These are phyloP conservation scores for Virgularia gustaviana DNA, from an alignment of 92 coral and sea anemone genomes.

Conservation along the genomic window DNA sequence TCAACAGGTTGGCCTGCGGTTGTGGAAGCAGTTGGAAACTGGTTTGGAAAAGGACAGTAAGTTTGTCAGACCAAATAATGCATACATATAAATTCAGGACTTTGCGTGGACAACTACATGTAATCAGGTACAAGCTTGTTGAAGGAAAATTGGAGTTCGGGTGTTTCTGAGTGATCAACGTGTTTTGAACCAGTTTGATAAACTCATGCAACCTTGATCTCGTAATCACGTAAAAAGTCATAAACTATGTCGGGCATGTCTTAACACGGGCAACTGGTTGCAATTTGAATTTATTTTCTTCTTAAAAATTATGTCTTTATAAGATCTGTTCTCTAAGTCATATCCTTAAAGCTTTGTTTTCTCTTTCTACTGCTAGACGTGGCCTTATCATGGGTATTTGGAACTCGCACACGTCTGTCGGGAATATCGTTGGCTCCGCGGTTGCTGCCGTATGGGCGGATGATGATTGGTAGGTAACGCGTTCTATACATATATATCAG, in stretches of 20 bases:
- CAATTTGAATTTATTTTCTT: too few relatives aligned
- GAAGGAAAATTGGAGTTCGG: too few relatives aligned
- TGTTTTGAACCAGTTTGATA: too few relatives aligned
- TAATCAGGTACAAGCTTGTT: too few relatives aligned
- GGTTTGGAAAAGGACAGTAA: constrained; percentile 99
- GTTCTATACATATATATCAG: too few relatives aligned
- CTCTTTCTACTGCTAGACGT: constrained; percentile 74
- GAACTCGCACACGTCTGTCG: constrained; percentile 98
- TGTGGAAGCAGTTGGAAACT: constrained; percentile 96
- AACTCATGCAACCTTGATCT: too few relatives aligned
- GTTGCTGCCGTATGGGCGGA: constrained; percentile 94
- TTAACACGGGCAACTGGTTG: too few relatives aligned
- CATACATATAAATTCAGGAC: background rate
- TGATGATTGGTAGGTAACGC: constrained; percentile 61
- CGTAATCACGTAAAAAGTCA: too few relatives aligned
- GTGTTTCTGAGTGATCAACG: too few relatives aligned
- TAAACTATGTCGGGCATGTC: too few relatives aligned
- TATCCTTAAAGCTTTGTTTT: background rate
- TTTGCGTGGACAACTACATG: background rate
- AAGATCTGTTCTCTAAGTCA: too few relatives aligned
- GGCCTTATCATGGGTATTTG: constrained; percentile 98
- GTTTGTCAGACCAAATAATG: background rate
- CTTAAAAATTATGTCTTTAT: too few relatives aligned
- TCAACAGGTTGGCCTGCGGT: constrained; percentile 99
- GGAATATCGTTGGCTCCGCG: constrained; percentile 87